Conservation (phyloP, 2,797 vertebrate genomes). For the Podarcis lilfordi region DNA sequence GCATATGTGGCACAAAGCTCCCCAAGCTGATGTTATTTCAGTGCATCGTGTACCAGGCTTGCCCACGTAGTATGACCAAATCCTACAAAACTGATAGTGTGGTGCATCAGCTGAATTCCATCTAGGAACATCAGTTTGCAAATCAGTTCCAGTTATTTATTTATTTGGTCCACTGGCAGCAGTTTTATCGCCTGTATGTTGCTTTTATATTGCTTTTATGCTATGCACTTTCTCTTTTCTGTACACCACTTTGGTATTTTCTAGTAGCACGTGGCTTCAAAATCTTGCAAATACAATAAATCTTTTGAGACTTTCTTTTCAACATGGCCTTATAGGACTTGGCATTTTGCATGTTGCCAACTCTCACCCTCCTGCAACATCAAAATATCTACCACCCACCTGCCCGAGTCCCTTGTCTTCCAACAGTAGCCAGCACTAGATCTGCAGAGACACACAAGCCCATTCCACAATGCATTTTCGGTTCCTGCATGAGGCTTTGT, state of each 20-base stretch:
- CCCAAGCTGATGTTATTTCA: background rate
- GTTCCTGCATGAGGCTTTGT: background rate
- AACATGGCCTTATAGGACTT: background rate
- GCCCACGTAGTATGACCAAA: background rate
- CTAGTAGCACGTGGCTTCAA: background rate
- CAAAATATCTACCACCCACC: background rate
- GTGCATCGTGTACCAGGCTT: background rate
- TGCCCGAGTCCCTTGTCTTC: background rate
- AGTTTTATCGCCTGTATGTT: no score
- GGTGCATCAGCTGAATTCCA: no score
- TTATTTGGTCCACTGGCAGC: no score
- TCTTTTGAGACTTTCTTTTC: background rate
- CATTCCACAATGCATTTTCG: background rate
- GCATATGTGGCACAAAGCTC: background rate
- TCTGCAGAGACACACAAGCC: background rate
- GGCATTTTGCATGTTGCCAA: background rate
- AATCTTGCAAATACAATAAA: background rate
- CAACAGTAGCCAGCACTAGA: background rate
- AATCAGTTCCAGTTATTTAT: no score
- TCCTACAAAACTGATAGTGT: background rate
- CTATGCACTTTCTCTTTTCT: no score
- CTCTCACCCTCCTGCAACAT: background rate
- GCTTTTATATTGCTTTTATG: no score
- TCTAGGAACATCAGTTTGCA: no score
- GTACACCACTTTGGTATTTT: no score